Evolutionary conservation across 1,140 invertebrate species (phyloP).

Genomic region (Cherax quadricarinatus): DNA sequence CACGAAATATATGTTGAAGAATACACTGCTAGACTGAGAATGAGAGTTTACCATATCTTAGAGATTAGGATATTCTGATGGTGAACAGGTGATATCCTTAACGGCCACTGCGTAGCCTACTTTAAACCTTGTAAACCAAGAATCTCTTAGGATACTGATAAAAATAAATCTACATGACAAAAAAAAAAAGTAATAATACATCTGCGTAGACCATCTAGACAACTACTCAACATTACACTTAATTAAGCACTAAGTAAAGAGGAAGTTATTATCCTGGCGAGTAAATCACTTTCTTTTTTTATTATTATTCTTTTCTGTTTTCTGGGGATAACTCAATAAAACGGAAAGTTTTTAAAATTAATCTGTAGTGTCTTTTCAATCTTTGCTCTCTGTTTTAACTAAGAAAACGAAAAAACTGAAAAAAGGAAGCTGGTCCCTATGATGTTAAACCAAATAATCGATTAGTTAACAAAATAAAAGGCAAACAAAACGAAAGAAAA

Average conservation of each 20-base stretch:
- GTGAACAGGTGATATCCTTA: no score
- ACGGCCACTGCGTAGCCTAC: no score
- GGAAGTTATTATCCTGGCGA: constrained; percentile 8
- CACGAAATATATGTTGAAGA: background rate
- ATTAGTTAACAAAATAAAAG: background rate
- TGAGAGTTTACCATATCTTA: no score
- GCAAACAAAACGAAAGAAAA: constrained; percentile 5
- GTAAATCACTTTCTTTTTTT: constrained; percentile 46
- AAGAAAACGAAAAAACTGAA: background rate
- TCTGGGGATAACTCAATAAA: constrained; percentile 46
- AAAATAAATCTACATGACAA: background rate
- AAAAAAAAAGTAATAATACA: background rate
- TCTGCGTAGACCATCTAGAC: background rate
- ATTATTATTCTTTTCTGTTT: constrained; percentile 10
- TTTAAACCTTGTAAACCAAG: no score
- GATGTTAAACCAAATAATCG: background rate
- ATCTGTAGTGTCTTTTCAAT: constrained; percentile 16
- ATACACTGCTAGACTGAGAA: background rate
- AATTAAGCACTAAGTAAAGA: background rate
- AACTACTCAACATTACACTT: background rate
- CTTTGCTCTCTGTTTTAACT: constrained; percentile 11
- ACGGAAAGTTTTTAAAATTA: background rate
- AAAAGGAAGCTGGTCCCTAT: background rate
- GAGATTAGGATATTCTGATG: no score
- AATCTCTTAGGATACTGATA: background rate